Evolutionary conservation across 2,797 vertebrate genomes (phyloP), one percentile per base, ranked within the genome.

Genomic region (Meda fulgida): DNA sequence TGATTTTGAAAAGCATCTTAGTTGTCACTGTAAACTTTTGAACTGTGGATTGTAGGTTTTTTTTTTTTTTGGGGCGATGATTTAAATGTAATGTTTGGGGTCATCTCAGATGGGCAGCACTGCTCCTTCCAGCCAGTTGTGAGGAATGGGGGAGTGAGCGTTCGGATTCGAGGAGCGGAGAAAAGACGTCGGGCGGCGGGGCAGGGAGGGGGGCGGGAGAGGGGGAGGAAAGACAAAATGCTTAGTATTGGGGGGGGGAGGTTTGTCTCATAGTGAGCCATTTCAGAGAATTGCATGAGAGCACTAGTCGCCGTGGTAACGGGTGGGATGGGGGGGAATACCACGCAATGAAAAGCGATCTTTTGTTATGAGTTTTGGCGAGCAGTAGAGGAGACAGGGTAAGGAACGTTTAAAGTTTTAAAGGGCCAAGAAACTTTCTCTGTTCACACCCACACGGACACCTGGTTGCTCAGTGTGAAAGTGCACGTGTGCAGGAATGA

Each of bases 261-360:
- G 91, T 91, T 55, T 3, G 16, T 71, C 76, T 84, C 29, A 78
- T 92, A 92, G 90, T 92, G 89, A 93, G 93, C 93, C 86, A 93
- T 95, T 94, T 95, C 93, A 94, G 93, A 89, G 87, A 92, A 89
- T 90, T 76, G 92, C 95, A 93, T 94, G 94, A 95, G 93, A 95
- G 93, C 93, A 89, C 90, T n/a, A 16, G 93, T 96, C 89, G 83
- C 93, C 93, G 90, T 91, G 95, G 93, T 79, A 80, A 96, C 93
- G 43, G 89, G 84, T 91, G 92, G 93, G 92, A n/a, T 1, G 10
- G 43, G 43, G 70, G 72, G 84, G 58, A 92, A 31, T n/a, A 91
- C 92, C 91, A 92, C 85, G 93, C 94, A 95, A 94, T 95, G 94
- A 96, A 95, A 94, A 94, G 95, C 93, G 92, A 65, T 90, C 80